Percentiles rank a stretch among this genome's conserved stretches.
phyloP scores from a whole-genome alignment of 2,113 vertebrate genomes.

The Plestiodon gilberti region DNA sequence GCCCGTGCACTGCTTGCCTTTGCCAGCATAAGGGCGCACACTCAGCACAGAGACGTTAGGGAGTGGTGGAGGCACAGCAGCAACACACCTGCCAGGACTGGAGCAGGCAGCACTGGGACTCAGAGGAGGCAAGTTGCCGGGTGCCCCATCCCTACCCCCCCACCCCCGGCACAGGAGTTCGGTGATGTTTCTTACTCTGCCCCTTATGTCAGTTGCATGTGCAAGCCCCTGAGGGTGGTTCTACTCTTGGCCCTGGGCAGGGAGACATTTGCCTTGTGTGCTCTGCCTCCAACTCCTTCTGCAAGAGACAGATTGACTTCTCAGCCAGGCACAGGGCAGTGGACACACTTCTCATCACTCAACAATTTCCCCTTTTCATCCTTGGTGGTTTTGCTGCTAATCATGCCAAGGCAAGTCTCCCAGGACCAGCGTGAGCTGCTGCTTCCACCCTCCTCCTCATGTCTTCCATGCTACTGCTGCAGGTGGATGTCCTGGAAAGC shows the following conservation, averaged over 20 bases:
- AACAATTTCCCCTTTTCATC: background rate
- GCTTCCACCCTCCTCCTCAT: background rate
- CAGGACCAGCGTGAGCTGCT: conserved; percentile 8
- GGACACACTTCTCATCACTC: background rate
- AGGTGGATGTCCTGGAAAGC: conserved; percentile 58
- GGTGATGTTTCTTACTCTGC: no score
- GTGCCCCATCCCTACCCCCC: no score
- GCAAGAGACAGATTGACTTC: background rate
- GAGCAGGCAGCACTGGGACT: no score
- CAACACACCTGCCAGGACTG: no score
- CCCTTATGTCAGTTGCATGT: background rate
- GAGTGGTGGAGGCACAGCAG: no score
- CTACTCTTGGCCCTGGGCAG: background rate
- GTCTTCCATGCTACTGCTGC: conserved; percentile 75
- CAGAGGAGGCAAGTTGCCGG: no score
- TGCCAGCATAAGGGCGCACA: no score
- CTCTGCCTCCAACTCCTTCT: background rate
- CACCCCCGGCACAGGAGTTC: no score
- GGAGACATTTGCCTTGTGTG: background rate
- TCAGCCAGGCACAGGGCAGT: background rate
- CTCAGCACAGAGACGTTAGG: no score
- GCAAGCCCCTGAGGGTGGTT: background rate
- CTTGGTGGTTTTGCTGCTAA: background rate
- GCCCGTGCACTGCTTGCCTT: no score
- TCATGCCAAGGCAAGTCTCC: conserved; percentile 49